phyloP scores from a whole-genome alignment of 1,140 invertebrate genomes.

The Phortica variegata region DNA sequence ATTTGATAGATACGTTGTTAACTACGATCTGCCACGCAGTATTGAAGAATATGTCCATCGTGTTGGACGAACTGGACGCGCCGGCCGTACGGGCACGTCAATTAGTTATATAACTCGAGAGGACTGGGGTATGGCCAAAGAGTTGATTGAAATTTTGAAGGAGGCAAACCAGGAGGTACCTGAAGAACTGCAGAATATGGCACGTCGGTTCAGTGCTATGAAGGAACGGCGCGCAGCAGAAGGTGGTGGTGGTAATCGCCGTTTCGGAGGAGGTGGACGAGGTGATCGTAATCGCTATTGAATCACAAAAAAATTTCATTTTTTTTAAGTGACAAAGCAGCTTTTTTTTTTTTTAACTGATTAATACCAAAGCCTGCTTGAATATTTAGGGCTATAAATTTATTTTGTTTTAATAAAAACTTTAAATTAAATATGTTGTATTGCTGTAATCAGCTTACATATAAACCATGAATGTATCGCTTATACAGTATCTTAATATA shows the following conservation, averaged over 20 bases:
- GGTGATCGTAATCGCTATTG: conserved; percentile 5
- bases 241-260: conserved; percentile 37
- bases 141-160: conserved; percentile 81
- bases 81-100: conserved; percentile 78
- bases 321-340: not conserved
- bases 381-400: too few species aligned
- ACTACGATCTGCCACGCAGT: conserved; percentile 83
- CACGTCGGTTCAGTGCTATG: conserved; percentile 66
- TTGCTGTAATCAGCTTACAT: too few species aligned
- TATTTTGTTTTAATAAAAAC: too few species aligned
- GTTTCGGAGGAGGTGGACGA: conserved; percentile 40
- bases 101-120: conserved; percentile 77
- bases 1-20: not conserved
- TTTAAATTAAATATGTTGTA: too few species aligned
- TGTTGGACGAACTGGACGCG: conserved; percentile 85
- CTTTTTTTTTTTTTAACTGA: too few species aligned
- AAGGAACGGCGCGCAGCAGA: conserved; percentile 62
- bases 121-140: conserved; percentile 77
- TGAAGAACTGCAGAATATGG: conserved; percentile 70
- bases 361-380: too few species aligned
- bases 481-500: too few species aligned
- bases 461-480: too few species aligned
- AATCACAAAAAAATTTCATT: too few species aligned
- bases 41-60: conserved; percentile 91
- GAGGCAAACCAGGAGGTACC: conserved; percentile 76